Percentiles rank a stretch among this genome's conserved stretches.
Conservation (phyloP, 1,140 invertebrate species). For the Riptortus pedestris region DNA sequence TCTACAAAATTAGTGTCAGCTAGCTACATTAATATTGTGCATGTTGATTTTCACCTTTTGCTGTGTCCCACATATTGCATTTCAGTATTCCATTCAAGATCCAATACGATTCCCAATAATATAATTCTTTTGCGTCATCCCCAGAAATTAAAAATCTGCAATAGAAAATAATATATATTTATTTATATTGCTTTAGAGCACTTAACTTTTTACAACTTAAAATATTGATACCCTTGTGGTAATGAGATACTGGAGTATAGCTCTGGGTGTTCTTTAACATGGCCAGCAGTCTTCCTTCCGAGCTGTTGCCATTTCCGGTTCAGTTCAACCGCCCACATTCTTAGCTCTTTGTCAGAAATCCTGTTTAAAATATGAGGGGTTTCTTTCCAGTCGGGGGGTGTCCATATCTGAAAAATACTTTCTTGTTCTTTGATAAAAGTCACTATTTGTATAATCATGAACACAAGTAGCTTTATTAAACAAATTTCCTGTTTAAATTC, state of each 20-base stretch:
- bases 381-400: background rate
- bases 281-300: background rate
- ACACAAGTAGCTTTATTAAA: too few relatives aligned
- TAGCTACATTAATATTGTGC: too few relatives aligned
- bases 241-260: background rate
- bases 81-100: background rate
- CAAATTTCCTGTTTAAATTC: too few relatives aligned
- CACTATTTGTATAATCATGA: too few relatives aligned
- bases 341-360: background rate
- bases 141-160: background rate
- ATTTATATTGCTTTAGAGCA: too few relatives aligned
- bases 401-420: background rate
- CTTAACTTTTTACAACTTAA: too few relatives aligned
- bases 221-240: background rate
- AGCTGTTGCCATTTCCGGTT: background rate
- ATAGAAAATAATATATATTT: background rate
- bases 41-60: background rate
- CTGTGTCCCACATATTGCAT: background rate
- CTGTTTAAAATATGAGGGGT: background rate
- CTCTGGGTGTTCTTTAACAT: background rate
- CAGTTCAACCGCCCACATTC: background rate
- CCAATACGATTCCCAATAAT: conserved; percentile 4
- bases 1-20: too few relatives aligned
- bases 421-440: too few relatives aligned
- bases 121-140: background rate